Evolutionary conservation across 92 coral and sea anemone species (phyloP).

Genomic region (Epizoanthus rinbou): DNA sequence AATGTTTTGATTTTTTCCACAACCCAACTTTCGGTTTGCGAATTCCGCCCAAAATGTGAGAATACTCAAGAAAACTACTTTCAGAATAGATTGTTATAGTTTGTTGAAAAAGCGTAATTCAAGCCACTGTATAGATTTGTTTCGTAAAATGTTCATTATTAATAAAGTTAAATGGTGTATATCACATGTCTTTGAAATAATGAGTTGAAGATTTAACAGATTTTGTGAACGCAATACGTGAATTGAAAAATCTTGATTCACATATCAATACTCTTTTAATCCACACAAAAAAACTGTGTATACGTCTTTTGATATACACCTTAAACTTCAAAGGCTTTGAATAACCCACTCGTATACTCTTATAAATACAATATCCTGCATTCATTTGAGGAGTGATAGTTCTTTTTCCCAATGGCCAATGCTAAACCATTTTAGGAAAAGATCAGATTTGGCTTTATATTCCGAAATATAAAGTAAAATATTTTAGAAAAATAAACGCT

Average conservation of each 20-base stretch:
- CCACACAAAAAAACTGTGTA: no score
- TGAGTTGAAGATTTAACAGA: not conserved
- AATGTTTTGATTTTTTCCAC: not conserved
- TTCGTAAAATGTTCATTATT: not conserved
- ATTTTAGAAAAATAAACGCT: no score
- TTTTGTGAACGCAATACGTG: not conserved
- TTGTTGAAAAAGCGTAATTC: not conserved
- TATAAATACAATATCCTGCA: no score
- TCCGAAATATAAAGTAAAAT: no score
- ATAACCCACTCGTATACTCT: no score
- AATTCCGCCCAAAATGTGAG: not conserved
- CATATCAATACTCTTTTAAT: no score
- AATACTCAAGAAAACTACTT: not conserved
- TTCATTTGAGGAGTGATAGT: no score
- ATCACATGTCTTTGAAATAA: not conserved
- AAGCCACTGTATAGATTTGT: not conserved
- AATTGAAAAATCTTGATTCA: not conserved
- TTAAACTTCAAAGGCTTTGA: no score
- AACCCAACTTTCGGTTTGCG: not conserved
- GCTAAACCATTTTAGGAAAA: no score
- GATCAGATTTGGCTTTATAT: no score
- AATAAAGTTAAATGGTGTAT: not conserved
- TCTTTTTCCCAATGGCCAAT: no score
- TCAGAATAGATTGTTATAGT: not conserved
- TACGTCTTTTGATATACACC: no score